These are phyloP conservation scores for Drosophila neocordata DNA, from an alignment of 1,140 invertebrate genomes.

Conservation along the genomic window DNA sequence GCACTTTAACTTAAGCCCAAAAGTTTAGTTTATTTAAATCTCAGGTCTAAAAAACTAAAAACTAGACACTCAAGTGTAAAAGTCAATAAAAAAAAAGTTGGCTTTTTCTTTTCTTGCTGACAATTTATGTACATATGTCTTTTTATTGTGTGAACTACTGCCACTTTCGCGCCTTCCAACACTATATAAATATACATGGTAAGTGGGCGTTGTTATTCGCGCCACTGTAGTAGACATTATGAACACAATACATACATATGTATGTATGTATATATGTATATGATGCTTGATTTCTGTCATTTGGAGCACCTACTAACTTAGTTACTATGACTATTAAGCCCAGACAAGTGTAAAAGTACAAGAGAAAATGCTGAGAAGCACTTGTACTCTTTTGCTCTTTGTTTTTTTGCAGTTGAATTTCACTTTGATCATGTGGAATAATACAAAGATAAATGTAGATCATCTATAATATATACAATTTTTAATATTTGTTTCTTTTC, in stretches of 20 bases:
- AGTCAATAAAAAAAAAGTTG: conserved; percentile 1
- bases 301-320: conserved; percentile 8
- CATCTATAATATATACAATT: too few species aligned
- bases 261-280: too few species aligned
- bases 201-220: conserved; percentile 1
- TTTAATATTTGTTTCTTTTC: too few species aligned
- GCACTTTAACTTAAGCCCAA: too few species aligned
- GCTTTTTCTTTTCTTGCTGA: conserved; percentile 1
- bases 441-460: too few species aligned
- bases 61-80: background rate
- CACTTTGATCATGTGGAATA: background rate
- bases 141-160: background rate
- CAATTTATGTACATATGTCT: background rate
- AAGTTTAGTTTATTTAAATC: background rate
- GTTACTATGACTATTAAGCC: background rate
- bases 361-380: conserved; percentile 4
- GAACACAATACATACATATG: background rate
- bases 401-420: background rate
- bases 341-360: background rate
- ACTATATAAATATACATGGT: background rate
- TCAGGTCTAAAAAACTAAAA: background rate
- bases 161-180: background rate
- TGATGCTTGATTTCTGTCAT: background rate
- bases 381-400: background rate
- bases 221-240: background rate